Evolutionary conservation across 2,113 vertebrate species (phyloP).

Genomic region (Etia nguti): DNA sequence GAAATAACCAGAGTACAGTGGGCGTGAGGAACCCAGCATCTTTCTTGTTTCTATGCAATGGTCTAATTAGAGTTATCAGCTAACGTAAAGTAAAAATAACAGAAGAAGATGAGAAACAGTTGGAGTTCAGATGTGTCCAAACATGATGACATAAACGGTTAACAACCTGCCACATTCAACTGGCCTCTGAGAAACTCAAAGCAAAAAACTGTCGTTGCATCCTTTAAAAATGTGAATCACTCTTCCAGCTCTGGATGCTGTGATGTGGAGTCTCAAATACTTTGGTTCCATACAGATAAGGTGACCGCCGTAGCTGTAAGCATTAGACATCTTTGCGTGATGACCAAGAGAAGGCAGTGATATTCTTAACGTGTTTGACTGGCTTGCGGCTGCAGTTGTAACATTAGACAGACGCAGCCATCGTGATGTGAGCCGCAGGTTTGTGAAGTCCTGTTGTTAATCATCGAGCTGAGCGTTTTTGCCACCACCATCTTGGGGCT

Average conservation of each 20-base stretch:
- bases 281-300: neutral
- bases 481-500: neutral
- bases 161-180: neutral
- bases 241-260: neutral
- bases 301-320: neutral
- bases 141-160: fast-evolving
- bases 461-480: neutral
- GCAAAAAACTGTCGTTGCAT: neutral
- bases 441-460: neutral
- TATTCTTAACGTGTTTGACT: neutral
- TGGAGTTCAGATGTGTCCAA: neutral
- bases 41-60: neutral
- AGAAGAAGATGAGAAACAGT: neutral
- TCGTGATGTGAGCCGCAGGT: neutral
- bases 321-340: neutral
- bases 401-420: neutral
- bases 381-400: neutral
- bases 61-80: neutral
- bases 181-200: neutral
- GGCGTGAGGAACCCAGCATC: neutral
- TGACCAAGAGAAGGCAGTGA: neutral
- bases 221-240: neutral
- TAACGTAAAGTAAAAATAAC: neutral
- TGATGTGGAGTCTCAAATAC: fast-evolving
- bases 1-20: neutral